A percentile compares a stretch with the other conserved stretches of the same genome.
These are phyloP conservation scores for Halictus ligatus DNA, from an alignment of 2,888 invertebrate species.

Conservation along the genomic window DNA sequence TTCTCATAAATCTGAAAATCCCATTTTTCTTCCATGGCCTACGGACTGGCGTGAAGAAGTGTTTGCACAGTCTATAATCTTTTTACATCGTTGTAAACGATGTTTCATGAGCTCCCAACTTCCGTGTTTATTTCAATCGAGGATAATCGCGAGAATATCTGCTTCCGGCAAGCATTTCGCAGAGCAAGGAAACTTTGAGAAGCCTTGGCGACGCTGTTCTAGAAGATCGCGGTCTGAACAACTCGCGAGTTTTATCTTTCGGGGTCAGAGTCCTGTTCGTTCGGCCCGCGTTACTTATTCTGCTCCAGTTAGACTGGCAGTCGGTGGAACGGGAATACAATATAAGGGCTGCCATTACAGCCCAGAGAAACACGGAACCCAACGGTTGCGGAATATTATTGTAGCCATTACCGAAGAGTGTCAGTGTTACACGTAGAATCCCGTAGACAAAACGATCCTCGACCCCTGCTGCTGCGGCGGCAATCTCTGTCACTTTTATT, in stretches of 20 bases:
- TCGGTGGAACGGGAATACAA: slow-evolving; percentile 2
- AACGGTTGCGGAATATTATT: neutral
- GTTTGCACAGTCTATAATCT: neutral
- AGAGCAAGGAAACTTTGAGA: neutral
- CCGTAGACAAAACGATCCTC: neutral
- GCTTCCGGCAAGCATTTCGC: neutral
- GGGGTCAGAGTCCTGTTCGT: slow-evolving; percentile 6
- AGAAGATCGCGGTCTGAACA: neutral
- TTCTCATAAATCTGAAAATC: neutral
- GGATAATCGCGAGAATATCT: neutral
- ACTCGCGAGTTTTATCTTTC: slow-evolving; percentile 8
- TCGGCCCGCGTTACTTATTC: neutral
- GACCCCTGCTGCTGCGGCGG: neutral
- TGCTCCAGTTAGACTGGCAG: slow-evolving; percentile 9
- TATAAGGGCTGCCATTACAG: neutral
- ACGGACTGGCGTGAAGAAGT: neutral
- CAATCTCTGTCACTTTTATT: neutral
- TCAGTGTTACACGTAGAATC: neutral
- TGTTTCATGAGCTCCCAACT: neutral
- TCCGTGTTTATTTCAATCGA: neutral
- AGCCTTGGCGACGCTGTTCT: neutral
- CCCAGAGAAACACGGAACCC: slow-evolving; percentile 14
- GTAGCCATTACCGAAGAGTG: neutral
- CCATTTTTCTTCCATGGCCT: neutral
- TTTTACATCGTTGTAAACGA: neutral